Evolutionary conservation across 2,113 vertebrate genomes (phyloP).

Genomic region (Stercorarius parasiticus): DNA sequence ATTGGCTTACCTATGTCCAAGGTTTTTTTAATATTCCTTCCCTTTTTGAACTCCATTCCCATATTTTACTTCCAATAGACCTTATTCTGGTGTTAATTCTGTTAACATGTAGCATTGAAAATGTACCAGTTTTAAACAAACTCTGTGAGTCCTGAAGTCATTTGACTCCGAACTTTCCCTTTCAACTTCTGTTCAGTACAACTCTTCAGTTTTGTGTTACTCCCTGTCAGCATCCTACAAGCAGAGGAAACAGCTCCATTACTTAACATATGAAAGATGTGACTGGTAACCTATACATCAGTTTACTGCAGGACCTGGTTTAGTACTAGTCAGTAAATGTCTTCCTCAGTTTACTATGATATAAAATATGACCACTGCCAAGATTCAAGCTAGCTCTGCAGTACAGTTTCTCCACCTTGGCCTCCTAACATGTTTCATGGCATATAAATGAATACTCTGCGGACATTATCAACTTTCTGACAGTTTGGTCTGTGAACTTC

Average conservation of each 20-base stretch:
- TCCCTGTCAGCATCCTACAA: neutral
- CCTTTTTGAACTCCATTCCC: neutral
- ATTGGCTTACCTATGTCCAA: neutral
- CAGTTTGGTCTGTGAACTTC: neutral
- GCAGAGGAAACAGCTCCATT: neutral
- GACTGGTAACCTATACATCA: neutral
- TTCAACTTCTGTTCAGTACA: neutral
- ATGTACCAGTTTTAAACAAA: neutral
- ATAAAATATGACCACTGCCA: neutral
- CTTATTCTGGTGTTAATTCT: neutral
- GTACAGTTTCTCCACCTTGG: neutral
- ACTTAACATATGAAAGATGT: neutral
- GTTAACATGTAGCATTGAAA: neutral
- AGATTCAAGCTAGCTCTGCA: neutral
- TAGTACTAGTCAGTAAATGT: neutral
- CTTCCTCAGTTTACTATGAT: neutral
- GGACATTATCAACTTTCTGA: constrained; percentile 8
- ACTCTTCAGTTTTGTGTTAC: neutral
- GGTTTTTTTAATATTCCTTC: neutral
- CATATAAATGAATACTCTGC: constrained; percentile 1
- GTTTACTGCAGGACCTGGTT: neutral
- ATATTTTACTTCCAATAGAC: neutral
- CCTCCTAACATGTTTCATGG: constrained; percentile 15
- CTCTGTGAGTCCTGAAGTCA: neutral
- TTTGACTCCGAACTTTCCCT: neutral